phyloP scores from a whole-genome alignment of 2,888 invertebrate genomes.

The Unio delphinus region DNA sequence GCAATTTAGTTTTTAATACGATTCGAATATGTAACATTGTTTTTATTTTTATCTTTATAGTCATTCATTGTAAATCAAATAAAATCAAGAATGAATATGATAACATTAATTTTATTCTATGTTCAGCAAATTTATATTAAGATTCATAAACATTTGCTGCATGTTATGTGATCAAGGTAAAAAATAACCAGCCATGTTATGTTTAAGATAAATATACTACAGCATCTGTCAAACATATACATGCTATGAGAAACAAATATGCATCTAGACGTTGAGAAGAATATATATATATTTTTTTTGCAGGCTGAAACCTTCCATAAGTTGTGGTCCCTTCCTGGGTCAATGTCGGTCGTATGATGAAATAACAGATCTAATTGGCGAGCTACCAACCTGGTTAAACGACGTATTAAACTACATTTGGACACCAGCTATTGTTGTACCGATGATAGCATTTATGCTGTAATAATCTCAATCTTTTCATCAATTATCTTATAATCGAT shows the following conservation, averaged over 20 bases:
- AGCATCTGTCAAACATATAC: background rate
- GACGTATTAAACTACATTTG: conserved; percentile 38
- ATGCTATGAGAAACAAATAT: background rate
- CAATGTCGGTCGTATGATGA: conserved; percentile 42
- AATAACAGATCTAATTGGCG: conserved; percentile 39
- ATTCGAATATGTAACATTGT: no score
- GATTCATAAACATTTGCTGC: no score
- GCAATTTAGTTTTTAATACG: no score
- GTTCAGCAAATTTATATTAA: no score
- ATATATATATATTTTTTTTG: conserved; percentile 1
- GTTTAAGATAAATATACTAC: background rate
- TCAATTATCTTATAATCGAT: background rate
- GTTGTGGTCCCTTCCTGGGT: conserved; percentile 56
- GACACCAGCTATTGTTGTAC: conserved; percentile 50
- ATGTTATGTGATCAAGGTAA: no score
- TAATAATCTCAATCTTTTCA: conserved; percentile 27
- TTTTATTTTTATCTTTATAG: no score
- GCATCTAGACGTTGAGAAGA: background rate
- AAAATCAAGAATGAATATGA: no score
- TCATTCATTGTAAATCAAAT: no score
- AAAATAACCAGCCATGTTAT: no score
- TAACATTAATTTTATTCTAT: no score
- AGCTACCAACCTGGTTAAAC: conserved; percentile 44
- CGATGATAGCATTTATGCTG: conserved; percentile 51
- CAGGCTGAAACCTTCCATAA: conserved; percentile 52